Evolutionary conservation across 2,113 vertebrate genomes (phyloP).

Genomic region (Dicrurus megarhynchus): DNA sequence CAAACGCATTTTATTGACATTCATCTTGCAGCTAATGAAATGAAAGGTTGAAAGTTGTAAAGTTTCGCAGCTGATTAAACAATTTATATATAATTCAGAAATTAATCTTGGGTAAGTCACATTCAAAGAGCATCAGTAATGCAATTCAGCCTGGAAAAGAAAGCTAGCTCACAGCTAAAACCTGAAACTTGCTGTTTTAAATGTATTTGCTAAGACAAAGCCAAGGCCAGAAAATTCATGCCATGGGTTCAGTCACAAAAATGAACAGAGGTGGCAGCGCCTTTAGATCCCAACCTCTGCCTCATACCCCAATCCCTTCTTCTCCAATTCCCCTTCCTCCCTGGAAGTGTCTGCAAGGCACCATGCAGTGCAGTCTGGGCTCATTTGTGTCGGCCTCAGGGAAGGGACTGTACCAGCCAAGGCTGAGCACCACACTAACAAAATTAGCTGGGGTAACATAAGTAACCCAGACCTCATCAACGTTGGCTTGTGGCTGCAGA

Average conservation of each 20-base stretch:
- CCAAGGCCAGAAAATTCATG: rapidly evolving
- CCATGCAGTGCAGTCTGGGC: rapidly evolving
- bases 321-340: background rate
- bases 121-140: constrained; percentile 3
- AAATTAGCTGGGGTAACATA: background rate
- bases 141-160: background rate
- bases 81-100: constrained; percentile 42
- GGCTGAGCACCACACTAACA: background rate
- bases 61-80: constrained; percentile 59
- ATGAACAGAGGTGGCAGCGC: background rate
- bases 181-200: background rate
- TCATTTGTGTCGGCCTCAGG: background rate
- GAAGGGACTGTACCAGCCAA: background rate
- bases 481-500: background rate
- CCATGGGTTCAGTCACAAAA: background rate
- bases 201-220: background rate
- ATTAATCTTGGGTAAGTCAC: constrained; percentile 23
- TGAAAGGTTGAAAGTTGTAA: constrained; percentile 30
- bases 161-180: background rate
- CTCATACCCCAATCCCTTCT: background rate
- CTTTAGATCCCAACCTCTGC: background rate
- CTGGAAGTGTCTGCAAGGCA: background rate
- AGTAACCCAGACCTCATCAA: background rate
- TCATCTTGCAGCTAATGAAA: constrained; percentile 41
- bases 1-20: constrained; percentile 41